These are phyloP conservation scores for Onychostruthus taczanowskii DNA, from an alignment of 2,113 vertebrate species.

Conservation along the genomic window DNA sequence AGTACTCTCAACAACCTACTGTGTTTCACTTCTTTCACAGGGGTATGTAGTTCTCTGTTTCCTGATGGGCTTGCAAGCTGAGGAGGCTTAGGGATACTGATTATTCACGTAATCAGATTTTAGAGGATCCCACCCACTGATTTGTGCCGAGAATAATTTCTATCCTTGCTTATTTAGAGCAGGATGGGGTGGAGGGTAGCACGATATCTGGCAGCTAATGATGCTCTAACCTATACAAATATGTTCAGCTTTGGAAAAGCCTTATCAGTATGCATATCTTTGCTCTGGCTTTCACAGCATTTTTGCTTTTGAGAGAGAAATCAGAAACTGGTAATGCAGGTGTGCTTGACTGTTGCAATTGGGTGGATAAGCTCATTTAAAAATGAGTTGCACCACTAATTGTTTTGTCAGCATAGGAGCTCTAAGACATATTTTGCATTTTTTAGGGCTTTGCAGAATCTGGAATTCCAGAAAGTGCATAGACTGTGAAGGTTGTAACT, in stretches of 20 bases:
- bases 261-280: not conserved
- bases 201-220: not conserved
- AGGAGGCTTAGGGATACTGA: not conserved
- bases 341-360: not conserved
- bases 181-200: not conserved
- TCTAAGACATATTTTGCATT: not conserved
- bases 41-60: not conserved
- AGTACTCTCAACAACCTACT: not conserved
- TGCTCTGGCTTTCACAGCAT: not conserved
- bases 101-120: not conserved
- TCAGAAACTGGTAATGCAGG: not conserved
- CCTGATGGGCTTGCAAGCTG: not conserved
- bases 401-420: not conserved
- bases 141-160: not conserved
- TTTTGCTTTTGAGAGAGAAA: not conserved
- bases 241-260: not conserved
- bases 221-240: not conserved
- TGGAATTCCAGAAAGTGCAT: not conserved
- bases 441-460: not conserved
- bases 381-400: not conserved
- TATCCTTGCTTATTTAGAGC: not conserved
- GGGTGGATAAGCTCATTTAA: not conserved
- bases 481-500: not conserved
- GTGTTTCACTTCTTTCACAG: not conserved
- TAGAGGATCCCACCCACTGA: not conserved